phyloP scores from a whole-genome alignment of 35 echinoderm and acorn worm species.

The Heliocidaris tuberculata region DNA sequence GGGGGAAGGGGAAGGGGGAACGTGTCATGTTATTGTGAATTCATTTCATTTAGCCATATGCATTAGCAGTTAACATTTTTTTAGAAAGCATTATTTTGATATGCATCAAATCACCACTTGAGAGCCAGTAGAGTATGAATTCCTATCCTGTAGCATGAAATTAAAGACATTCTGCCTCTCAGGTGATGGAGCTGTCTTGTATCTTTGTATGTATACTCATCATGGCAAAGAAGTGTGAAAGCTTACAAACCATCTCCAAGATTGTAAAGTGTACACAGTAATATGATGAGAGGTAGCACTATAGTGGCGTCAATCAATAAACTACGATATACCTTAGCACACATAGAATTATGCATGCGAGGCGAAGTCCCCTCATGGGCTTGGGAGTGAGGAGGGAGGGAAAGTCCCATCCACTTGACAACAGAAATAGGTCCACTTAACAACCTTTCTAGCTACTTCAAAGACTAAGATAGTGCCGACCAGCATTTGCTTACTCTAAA shows the following conservation, averaged over 20 bases:
- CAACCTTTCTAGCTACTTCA: conserved; percentile 2
- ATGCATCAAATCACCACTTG: no score
- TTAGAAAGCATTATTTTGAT: no score
- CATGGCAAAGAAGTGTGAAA: neutral
- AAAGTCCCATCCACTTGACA: neutral
- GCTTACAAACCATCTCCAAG: neutral
- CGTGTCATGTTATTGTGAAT: no score
- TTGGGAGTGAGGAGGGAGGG: neutral
- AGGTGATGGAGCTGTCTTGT: neutral
- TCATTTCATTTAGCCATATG: no score
- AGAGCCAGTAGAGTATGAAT: no score
- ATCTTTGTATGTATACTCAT: neutral
- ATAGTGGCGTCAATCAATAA: neutral
- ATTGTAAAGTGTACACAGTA: neutral
- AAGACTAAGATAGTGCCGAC: neutral
- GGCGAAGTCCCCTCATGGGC: neutral
- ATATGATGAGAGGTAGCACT: neutral
- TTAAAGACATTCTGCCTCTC: no score
- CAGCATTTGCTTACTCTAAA: neutral
- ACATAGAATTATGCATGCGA: neutral
- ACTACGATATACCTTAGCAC: neutral
- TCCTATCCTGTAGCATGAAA: no score
- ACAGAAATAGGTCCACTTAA: neutral
- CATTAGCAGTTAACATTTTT: no score
- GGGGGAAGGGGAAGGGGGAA: no score